A percentile compares a stretch with the other conserved stretches of the same genome.
These are phyloP conservation scores for Yoshiicerus persimilis DNA, from an alignment of 1,140 invertebrate genomes.

Conservation along the genomic window DNA sequence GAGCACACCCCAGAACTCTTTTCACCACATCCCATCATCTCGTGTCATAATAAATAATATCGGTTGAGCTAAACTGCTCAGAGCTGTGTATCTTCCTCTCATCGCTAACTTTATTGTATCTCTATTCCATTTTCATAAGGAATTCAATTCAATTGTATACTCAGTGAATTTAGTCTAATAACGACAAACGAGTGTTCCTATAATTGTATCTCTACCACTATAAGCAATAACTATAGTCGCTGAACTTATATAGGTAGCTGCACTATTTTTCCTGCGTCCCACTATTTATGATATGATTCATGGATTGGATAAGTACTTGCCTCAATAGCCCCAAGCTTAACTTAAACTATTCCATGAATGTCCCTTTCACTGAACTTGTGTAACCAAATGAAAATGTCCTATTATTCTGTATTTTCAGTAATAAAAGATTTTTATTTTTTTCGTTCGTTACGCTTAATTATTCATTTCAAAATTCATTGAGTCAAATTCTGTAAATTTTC, in stretches of 20 bases:
- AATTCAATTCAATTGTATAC: not conserved
- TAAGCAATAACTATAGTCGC: too few species aligned
- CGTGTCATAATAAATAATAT: conserved; percentile 5
- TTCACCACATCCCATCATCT: not conserved
- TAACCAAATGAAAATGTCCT: too few species aligned
- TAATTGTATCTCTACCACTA: not conserved
- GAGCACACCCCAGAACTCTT: conserved; percentile 3
- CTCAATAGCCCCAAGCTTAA: not conserved
- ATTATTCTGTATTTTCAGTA: too few species aligned
- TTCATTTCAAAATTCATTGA: too few species aligned
- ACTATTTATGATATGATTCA: not conserved
- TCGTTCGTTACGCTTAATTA: too few species aligned
- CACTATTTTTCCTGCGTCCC: not conserved
- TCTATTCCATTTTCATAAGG: not conserved
- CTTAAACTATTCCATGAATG: not conserved
- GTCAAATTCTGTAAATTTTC: too few species aligned
- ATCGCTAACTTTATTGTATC: not conserved
- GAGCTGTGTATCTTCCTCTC: conserved; percentile 2
- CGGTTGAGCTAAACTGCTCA: not conserved
- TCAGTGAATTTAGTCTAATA: not conserved
- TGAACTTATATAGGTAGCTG: not conserved
- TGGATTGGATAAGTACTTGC: not conserved
- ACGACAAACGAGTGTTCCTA: not conserved
- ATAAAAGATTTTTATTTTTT: too few species aligned
- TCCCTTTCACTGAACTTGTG: not conserved